These are phyloP conservation scores for Oncopeltus fasciatus DNA, from an alignment of 1,140 invertebrate genomes.

Conservation along the genomic window DNA sequence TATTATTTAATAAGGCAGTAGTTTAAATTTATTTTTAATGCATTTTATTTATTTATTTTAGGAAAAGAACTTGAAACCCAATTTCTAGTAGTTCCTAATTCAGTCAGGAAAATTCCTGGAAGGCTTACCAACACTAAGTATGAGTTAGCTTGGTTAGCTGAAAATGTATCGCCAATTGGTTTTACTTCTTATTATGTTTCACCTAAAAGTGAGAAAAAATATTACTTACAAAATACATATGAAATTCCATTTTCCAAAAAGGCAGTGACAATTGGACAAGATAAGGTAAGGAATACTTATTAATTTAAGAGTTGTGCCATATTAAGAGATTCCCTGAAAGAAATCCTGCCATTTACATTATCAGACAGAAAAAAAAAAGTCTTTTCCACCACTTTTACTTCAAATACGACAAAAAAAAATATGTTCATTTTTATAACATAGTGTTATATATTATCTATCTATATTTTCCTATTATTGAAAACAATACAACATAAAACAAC, in stretches of 20 bases:
- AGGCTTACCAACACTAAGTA: slow-evolving; percentile 40
- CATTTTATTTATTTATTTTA: slow-evolving; percentile 27
- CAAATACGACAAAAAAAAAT: too few species aligned
- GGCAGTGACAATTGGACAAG: slow-evolving; percentile 9
- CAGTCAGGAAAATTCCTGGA: slow-evolving; percentile 44
- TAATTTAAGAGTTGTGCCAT: too few species aligned
- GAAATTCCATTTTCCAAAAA: not conserved
- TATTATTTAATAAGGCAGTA: too few species aligned
- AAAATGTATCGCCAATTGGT: slow-evolving; percentile 47
- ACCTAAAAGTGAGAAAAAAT: not conserved
- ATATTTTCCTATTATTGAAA: too few species aligned
- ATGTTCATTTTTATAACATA: too few species aligned
- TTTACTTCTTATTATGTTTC: slow-evolving; percentile 44
- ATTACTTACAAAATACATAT: not conserved
- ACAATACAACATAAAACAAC: too few species aligned
- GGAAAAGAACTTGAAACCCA: slow-evolving; percentile 40
- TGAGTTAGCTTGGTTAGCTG: slow-evolving; percentile 51
- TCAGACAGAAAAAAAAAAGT: not conserved
- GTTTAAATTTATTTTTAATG: slow-evolving; percentile 13
- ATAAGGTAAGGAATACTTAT: slow-evolving; percentile 14
- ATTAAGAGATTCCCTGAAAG: too few species aligned
- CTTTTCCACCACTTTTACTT: not conserved
- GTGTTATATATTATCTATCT: too few species aligned
- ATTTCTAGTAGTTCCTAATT: slow-evolving; percentile 42
- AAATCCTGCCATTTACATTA: not conserved